phyloP scores from a whole-genome alignment of 2,113 vertebrate genomes.

The Ctenomys sociabilis region DNA sequence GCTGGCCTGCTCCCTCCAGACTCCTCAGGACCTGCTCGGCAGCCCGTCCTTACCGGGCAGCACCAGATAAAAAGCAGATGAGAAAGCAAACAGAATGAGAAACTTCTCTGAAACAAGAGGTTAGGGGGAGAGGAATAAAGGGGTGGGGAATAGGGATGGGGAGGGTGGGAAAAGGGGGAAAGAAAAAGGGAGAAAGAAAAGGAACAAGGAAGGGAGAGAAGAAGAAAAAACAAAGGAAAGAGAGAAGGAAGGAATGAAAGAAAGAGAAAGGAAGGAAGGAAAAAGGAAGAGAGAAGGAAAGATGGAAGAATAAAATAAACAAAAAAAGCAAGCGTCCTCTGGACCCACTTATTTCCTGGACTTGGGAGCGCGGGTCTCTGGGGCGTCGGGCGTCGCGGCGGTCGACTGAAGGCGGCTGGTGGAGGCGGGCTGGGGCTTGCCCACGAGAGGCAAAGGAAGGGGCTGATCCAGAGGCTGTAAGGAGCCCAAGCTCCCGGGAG shows the following conservation, averaged over 20 bases:
- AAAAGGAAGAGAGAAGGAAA: not conserved
- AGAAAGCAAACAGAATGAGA: not conserved
- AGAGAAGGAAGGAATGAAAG: not conserved
- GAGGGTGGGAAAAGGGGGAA: too few relatives aligned
- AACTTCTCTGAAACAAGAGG: constrained; percentile 39
- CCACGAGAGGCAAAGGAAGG: too few relatives aligned
- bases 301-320: not conserved
- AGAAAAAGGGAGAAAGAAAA: too few relatives aligned
- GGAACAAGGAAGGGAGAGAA: too few relatives aligned
- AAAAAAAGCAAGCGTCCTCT: not conserved
- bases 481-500: not conserved
- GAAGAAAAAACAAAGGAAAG: not conserved
- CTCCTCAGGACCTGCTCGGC: not conserved
- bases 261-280: not conserved
- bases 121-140: not conserved
- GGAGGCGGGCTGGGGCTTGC: not conserved
- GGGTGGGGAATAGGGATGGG: not conserved
- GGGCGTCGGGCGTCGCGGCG: too few relatives aligned
- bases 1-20: not conserved
- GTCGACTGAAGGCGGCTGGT: not conserved
- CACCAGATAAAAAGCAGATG: not conserved
- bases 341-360: not conserved
- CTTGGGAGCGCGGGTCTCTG: not conserved
- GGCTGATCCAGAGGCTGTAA: rapidly evolving
- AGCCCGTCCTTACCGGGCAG: not conserved